Conservation (phyloP, 2,797 vertebrate species). For the Tapirus indicus region DNA sequence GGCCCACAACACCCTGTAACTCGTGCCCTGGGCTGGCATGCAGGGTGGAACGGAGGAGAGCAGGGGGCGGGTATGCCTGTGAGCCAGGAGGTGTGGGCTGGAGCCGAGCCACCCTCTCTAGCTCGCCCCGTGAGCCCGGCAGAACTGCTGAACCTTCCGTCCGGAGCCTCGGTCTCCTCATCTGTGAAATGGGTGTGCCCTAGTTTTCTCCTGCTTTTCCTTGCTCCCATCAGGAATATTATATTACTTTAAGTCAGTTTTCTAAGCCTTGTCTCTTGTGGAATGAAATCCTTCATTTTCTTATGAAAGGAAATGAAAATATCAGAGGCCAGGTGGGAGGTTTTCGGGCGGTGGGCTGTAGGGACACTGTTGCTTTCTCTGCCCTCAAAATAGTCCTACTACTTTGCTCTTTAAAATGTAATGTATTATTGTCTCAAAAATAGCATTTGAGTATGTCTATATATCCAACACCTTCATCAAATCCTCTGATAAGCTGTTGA, state of each 20-base stretch:
- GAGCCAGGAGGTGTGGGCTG: neutral
- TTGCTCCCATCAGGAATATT: neutral
- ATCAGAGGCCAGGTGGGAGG: neutral
- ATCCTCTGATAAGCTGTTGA: neutral
- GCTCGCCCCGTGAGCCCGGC: neutral
- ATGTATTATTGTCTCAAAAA: neutral
- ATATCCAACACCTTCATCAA: neutral
- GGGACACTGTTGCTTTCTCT: neutral
- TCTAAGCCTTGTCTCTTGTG: neutral
- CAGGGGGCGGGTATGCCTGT: neutral
- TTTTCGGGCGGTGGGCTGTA: neutral
- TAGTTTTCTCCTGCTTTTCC: neutral
- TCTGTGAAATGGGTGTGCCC: neutral
- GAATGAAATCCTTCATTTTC: neutral
- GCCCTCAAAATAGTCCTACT: neutral
- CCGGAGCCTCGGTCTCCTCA: neutral
- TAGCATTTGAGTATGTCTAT: neutral
- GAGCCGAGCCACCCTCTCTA: too few species aligned
- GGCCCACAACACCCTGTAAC: neutral
- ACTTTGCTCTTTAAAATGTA: neutral
- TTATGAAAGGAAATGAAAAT: neutral
- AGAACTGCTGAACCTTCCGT: rapidly evolving
- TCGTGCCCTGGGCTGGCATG: neutral
- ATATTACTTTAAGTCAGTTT: neutral
- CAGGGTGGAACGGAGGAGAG: neutral